Percentiles rank a stretch among this genome's conserved stretches.
Conservation (phyloP, 1,140 invertebrate species). For the Thalassaphorura encarpata region DNA sequence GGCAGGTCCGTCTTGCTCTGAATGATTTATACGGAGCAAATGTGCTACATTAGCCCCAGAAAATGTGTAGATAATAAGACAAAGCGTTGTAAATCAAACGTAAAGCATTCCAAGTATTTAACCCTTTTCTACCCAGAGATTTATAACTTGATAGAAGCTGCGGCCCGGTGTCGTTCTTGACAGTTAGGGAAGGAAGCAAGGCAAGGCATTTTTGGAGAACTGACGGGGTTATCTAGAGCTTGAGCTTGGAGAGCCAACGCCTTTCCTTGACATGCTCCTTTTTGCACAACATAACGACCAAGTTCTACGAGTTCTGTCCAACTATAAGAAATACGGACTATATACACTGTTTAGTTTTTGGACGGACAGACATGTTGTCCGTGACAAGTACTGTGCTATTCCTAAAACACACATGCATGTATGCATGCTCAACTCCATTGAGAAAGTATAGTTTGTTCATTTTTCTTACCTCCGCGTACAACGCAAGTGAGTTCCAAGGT, state of each 20-base stretch:
- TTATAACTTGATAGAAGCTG: not conserved
- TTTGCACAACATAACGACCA: no score
- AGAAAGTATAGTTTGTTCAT: not conserved
- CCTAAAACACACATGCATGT: not conserved
- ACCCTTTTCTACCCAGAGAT: slow-evolving; percentile 4
- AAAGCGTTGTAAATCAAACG: slow-evolving; percentile 30
- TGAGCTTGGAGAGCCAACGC: no score
- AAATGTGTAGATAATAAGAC: slow-evolving; percentile 30
- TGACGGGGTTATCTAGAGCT: no score
- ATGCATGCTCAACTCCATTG: not conserved
- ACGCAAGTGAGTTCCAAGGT: slow-evolving; percentile 24
- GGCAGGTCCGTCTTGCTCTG: slow-evolving; percentile 4
- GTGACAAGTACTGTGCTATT: no score
- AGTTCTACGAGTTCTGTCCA: no score
- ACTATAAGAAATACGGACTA: no score
- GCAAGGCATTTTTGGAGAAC: no score
- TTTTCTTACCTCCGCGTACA: slow-evolving; percentile 26
- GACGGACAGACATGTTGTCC: no score
- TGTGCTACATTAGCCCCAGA: slow-evolving; percentile 12
- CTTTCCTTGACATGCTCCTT: no score
- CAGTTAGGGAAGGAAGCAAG: no score
- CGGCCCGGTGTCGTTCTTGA: no score
- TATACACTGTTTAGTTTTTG: no score
- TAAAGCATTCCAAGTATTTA: slow-evolving; percentile 21
- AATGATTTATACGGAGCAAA: slow-evolving; percentile 27